Evolutionary conservation across 1,140 invertebrate species (phyloP).

Genomic region (Pseudomyrmex pallidus): DNA sequence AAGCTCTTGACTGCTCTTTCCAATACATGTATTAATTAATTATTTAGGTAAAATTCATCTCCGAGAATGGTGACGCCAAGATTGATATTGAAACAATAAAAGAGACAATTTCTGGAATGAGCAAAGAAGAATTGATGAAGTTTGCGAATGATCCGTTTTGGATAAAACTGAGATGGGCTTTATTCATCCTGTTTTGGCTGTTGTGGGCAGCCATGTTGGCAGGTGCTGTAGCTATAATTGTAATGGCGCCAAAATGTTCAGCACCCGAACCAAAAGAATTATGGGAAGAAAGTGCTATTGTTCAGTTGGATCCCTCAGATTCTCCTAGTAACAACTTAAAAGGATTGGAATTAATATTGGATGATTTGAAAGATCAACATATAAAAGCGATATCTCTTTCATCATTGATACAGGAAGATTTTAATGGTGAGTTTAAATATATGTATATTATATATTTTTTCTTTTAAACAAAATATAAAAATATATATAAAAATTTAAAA

Average conservation of each 20-base stretch:
- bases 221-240: conserved; percentile 93
- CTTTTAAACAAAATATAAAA: too few relatives aligned
- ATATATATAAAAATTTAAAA: too few relatives aligned
- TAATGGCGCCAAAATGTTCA: conserved; percentile 93
- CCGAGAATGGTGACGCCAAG: conserved; percentile 94
- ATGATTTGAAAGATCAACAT: conserved; percentile 84
- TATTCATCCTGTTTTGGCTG: conserved; percentile 95
- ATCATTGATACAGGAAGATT: conserved; percentile 83
- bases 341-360: conserved; percentile 82
- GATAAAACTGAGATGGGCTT: conserved; percentile 92
- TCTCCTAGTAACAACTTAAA: conserved; percentile 68
- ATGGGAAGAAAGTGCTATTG: conserved; percentile 86
- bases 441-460: too few relatives aligned
- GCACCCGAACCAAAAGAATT: conserved; percentile 89
- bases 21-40: conserved; percentile 65
- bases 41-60: conserved; percentile 90
- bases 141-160: conserved; percentile 97
- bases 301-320: conserved; percentile 82
- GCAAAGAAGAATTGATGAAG: conserved; percentile 96
- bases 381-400: conserved; percentile 86
- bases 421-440: conserved; percentile 63
- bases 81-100: conserved; percentile 90
- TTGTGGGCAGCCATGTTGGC: conserved; percentile 94
- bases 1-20: neutral
- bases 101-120: conserved; percentile 91